Evolutionary conservation across 2,113 vertebrate species (phyloP).

Genomic region (Procavia capensis): DNA sequence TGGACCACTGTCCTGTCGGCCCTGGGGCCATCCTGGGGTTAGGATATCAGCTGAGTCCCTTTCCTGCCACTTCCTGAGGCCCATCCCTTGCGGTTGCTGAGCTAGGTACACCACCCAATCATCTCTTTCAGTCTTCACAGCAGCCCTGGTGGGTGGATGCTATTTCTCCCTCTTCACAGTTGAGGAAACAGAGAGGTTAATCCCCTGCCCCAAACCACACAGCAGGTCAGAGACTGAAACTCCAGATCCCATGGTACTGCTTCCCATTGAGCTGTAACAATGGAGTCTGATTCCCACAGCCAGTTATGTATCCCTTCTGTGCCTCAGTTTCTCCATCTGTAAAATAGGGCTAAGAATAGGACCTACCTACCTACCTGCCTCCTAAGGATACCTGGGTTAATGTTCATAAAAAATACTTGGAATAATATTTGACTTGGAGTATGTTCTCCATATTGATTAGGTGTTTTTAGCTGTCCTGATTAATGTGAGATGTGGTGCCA

Average conservation of each 20-base stretch:
- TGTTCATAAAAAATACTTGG: neutral
- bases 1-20: neutral
- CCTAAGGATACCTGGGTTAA: too few species aligned
- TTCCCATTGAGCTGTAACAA: neutral
- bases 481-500: neutral
- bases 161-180: neutral
- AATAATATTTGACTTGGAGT: neutral
- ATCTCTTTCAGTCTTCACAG: neutral
- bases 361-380: fast-evolving
- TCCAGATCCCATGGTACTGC: fast-evolving
- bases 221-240: neutral
- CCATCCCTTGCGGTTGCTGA: fast-evolving
- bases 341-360: neutral
- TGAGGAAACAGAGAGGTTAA: neutral
- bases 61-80: neutral
- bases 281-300: fast-evolving
- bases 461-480: neutral
- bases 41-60: neutral
- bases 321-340: constrained; percentile 8
- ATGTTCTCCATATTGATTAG: neutral
- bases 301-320: neutral
- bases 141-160: too few species aligned
- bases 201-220: neutral
- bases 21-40: neutral
- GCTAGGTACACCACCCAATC: fast-evolving